Percentiles rank a stretch among this genome's conserved stretches.
phyloP scores from a whole-genome alignment of 2,797 vertebrate genomes.

The Lacerta bilineata region DNA sequence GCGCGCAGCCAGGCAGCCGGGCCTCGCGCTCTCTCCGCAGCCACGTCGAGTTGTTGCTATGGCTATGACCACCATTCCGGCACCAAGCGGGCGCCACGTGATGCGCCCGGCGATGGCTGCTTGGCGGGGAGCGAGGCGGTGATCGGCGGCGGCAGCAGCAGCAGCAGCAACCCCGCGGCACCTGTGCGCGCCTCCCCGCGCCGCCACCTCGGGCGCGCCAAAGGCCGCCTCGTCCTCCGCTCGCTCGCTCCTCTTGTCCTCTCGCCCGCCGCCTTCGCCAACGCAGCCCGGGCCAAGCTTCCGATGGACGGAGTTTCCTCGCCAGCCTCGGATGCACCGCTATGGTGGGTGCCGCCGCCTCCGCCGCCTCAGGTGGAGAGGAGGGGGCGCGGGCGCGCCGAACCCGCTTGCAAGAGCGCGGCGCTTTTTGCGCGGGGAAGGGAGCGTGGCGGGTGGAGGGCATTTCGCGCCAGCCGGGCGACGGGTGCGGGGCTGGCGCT shows the following conservation, averaged over 20 bases:
- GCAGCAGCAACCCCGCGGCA: background rate
- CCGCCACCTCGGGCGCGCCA: constrained; percentile 60
- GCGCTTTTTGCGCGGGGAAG: background rate
- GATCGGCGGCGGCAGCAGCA: background rate
- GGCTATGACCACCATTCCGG: constrained; percentile 78
- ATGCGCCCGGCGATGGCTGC: constrained; percentile 78
- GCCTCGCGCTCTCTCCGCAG: constrained; percentile 39
- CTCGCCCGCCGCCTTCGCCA: background rate
- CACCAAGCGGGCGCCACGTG: constrained; percentile 77
- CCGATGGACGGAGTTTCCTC: constrained; percentile 25
- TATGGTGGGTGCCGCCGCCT: constrained; percentile 24
- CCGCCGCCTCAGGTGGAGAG: background rate
- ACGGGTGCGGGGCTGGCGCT: background rate
- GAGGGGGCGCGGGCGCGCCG: no score
- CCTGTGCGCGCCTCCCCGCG: constrained; percentile 26
- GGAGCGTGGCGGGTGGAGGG: background rate
- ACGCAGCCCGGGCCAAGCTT: background rate
- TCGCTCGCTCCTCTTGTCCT: background rate
- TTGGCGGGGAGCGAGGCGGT: constrained; percentile 71
- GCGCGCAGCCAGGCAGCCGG: background rate
- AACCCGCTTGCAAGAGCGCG: background rate
- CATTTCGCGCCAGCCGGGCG: background rate
- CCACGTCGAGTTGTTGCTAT: constrained; percentile 75
- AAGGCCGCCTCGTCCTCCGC: constrained; percentile 11
- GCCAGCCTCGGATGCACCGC: constrained; percentile 24